Percentiles rank a stretch among this genome's conserved stretches.
These are phyloP conservation scores for Eupristina koningsbergeri DNA, from an alignment of 1,140 invertebrate species.

Conservation along the genomic window DNA sequence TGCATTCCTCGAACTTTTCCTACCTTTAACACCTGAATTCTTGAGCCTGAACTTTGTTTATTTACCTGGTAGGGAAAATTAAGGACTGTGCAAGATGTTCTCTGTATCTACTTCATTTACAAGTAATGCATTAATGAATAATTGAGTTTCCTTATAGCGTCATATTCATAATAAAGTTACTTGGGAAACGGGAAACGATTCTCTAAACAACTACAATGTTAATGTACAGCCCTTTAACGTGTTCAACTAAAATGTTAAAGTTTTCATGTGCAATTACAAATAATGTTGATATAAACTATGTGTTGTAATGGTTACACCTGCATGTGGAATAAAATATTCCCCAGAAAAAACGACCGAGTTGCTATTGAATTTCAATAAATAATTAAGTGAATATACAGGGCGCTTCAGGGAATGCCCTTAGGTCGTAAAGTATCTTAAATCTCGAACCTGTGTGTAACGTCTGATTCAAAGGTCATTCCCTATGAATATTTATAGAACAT, in stretches of 20 bases:
- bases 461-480: constrained; percentile 39
- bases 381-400: background rate
- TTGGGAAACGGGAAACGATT: too few relatives aligned
- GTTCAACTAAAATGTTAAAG: background rate
- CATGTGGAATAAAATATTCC: background rate
- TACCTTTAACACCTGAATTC: background rate
- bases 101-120: too few relatives aligned
- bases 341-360: background rate
- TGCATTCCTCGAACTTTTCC: too few relatives aligned
- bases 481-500: constrained; percentile 42
- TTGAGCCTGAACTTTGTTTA: too few relatives aligned
- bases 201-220: too few relatives aligned
- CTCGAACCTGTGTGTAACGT: background rate
- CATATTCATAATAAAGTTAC: background rate
- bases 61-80: too few relatives aligned
- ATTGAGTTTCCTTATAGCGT: background rate
- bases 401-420: background rate
- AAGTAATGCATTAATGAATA: background rate
- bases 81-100: too few relatives aligned
- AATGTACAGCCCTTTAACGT: background rate
- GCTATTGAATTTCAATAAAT: constrained; percentile 44
- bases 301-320: background rate
- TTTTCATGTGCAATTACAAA: background rate
- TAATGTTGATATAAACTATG: background rate
- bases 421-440: constrained; percentile 29